Evolutionary conservation across 2,113 vertebrate genomes (phyloP).

Genomic region (Mus spicilegus): DNA sequence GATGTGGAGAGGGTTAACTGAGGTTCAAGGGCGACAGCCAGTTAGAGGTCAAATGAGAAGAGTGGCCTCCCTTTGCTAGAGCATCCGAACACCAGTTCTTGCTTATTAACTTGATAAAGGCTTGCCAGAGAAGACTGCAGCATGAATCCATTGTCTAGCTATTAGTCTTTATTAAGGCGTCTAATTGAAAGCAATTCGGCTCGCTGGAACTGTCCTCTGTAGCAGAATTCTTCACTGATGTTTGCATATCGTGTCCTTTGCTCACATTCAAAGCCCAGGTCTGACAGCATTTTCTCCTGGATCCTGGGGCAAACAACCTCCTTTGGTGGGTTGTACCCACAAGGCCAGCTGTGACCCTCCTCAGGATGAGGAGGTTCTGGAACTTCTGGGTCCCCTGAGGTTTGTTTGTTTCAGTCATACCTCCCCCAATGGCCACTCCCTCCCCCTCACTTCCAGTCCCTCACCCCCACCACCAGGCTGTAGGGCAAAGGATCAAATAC

Average conservation of each 20-base stretch:
- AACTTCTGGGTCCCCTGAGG: not conserved
- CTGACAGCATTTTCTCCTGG: not conserved
- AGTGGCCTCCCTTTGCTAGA: not conserved
- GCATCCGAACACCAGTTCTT: not conserved
- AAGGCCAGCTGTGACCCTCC: not conserved
- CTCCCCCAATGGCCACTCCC: not conserved
- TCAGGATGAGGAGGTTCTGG: not conserved
- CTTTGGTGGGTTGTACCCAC: not conserved
- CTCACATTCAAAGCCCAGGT: no score
- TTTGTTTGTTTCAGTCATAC: not conserved
- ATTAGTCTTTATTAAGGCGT: constrained; percentile 51
- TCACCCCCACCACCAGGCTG: no score
- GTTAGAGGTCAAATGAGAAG: not conserved
- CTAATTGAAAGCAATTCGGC: constrained; percentile 24
- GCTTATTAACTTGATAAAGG: not conserved
- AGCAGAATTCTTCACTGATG: not conserved
- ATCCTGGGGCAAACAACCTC: not conserved
- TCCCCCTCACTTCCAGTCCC: no score
- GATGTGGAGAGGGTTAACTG: not conserved
- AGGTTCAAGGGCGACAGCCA: not conserved
- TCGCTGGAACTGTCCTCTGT: not conserved
- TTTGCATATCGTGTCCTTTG: not conserved
- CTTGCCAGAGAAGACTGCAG: not conserved
- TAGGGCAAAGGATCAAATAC: not conserved
- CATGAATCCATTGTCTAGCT: not conserved